Percentiles rank a stretch among this genome's conserved stretches.
Evolutionary conservation across 2,888 invertebrate genomes (phyloP).

Genomic region (Mythimna pallens): DNA sequence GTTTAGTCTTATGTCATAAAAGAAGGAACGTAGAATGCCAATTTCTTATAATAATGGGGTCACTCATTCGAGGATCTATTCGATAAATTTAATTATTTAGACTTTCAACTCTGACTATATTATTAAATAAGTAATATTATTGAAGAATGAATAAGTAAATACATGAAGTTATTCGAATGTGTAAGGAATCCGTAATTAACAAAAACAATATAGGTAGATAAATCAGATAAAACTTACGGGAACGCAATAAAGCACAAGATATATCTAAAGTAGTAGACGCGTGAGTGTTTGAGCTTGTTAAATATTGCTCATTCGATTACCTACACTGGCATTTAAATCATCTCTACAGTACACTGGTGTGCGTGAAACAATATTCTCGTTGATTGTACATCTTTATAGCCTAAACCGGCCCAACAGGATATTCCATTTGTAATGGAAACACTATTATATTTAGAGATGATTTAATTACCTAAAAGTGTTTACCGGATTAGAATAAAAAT

Average conservation of each 20-base stretch:
- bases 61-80: neutral
- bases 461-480: slow-evolving; percentile 42
- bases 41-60: too few species aligned
- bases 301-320: slow-evolving; percentile 54
- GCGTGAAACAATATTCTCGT: slow-evolving; percentile 53
- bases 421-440: slow-evolving; percentile 64
- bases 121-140: too few species aligned
- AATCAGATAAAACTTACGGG: neutral
- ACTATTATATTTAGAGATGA: slow-evolving; percentile 71
- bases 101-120: too few species aligned
- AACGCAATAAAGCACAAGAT: slow-evolving; percentile 20
- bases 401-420: slow-evolving; percentile 78
- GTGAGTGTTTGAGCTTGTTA: slow-evolving; percentile 45
- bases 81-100: too few species aligned
- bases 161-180: neutral
- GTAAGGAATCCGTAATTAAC: neutral
- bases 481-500: slow-evolving; percentile 22
- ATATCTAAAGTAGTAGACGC: slow-evolving; percentile 24
- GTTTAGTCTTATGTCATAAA: neutral
- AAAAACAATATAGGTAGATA: neutral
- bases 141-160: neutral
- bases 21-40: neutral
- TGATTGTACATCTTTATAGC: slow-evolving; percentile 74
- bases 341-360: slow-evolving; percentile 16
- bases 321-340: slow-evolving; percentile 57